A percentile compares a stretch with the other conserved stretches of the same genome.
Evolutionary conservation across 2,797 vertebrate genomes (phyloP).

Genomic region (Sebastes minor): DNA sequence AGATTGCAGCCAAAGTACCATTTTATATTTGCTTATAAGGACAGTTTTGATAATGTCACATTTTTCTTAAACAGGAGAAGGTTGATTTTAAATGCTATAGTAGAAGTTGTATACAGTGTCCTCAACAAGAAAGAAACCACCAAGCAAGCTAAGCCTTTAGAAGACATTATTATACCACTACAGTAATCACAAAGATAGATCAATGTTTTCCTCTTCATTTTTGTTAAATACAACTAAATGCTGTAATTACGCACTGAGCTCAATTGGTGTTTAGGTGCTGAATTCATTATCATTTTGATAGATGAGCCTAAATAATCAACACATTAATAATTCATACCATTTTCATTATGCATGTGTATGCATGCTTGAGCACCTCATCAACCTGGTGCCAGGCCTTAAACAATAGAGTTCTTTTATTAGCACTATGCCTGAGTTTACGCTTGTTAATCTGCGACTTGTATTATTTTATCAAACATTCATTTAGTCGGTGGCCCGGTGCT

Average conservation of each 20-base stretch:
- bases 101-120: background rate
- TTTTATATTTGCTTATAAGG: slow-evolving; percentile 17
- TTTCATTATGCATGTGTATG: slow-evolving; percentile 99
- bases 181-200: slow-evolving; percentile 76
- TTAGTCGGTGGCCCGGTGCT: slow-evolving; percentile 88
- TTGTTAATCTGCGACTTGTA: slow-evolving; percentile 99
- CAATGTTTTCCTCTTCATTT: slow-evolving; percentile 79
- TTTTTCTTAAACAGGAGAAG: background rate
- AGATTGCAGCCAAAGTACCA: slow-evolving; percentile 49
- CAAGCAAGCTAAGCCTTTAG: slow-evolving; percentile 42
- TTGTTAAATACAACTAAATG: slow-evolving; percentile 92
- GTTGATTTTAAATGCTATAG: background rate
- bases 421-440: slow-evolving; percentile 93
- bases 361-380: slow-evolving; percentile 99
- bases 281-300: slow-evolving; percentile 99
- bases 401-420: slow-evolving; percentile 97
- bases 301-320: slow-evolving; percentile 99
- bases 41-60: background rate
- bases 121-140: slow-evolving; percentile 14
- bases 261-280: slow-evolving; percentile 98
- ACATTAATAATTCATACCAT: slow-evolving; percentile 99
- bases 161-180: slow-evolving; percentile 54
- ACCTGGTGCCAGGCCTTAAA: slow-evolving; percentile 96
- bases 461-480: slow-evolving; percentile 99
- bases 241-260: slow-evolving; percentile 98